Conservation (phyloP, 2,113 vertebrate species). For the Hippocampus guttulatus region DNA sequence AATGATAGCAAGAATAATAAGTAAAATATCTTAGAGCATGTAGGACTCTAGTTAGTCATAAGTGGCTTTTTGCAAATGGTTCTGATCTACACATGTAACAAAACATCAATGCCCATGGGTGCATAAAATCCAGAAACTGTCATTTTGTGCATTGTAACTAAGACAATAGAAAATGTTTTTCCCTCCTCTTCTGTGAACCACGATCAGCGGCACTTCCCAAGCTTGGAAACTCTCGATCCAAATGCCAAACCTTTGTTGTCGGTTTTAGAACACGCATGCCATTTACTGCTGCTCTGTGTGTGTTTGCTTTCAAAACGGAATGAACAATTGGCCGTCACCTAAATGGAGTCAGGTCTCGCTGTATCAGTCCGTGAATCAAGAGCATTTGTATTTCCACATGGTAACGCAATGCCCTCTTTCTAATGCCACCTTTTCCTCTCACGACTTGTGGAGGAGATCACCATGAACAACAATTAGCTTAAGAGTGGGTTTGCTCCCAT, state of each 20-base stretch:
- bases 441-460: slow-evolving; percentile 24
- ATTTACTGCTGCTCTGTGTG: neutral
- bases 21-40: slow-evolving; percentile 13
- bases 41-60: neutral
- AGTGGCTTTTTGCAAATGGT: slow-evolving; percentile 9
- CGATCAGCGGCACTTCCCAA: neutral
- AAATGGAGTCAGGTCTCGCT: neutral
- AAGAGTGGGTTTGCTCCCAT: slow-evolving; percentile 15
- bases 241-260: neutral
- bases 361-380: neutral
- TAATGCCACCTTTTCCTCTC: neutral
- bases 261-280: neutral
- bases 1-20: slow-evolving; percentile 27
- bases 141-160: neutral
- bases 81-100: neutral
- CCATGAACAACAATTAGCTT: slow-evolving; percentile 21
- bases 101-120: slow-evolving; percentile 14
- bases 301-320: neutral
- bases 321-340: neutral
- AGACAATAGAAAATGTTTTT: slow-evolving; percentile 3
- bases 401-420: neutral
- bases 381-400: neutral
- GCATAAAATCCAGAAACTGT: slow-evolving; percentile 4
- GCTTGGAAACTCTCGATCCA: neutral
- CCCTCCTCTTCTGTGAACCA: neutral